phyloP scores from a whole-genome alignment of 2,797 vertebrate genomes.

The Myotis planiceps region DNA sequence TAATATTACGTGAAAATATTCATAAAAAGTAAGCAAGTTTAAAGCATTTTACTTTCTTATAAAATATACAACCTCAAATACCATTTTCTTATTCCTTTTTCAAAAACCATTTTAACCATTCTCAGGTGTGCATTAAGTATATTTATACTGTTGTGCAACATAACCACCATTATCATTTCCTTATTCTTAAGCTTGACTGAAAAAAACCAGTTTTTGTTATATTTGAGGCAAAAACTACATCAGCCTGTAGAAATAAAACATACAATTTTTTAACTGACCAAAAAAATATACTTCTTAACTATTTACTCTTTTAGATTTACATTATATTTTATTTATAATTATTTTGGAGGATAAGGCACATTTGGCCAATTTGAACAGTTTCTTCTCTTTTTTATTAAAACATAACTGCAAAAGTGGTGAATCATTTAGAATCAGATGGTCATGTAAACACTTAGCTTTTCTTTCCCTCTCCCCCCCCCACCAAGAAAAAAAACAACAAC shows the following conservation, averaged over 20 bases:
- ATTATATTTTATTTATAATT: not conserved
- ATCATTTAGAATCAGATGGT: not conserved
- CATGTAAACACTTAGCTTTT: not conserved
- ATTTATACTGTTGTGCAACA: not conserved
- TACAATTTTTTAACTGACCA: not conserved
- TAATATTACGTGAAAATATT: not conserved
- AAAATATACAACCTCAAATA: not conserved
- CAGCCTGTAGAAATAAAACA: not conserved
- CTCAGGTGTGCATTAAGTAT: not conserved
- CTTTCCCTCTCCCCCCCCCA: rapidly evolving
- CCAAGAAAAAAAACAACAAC: not conserved
- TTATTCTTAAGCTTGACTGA: not conserved
- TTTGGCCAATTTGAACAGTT: conserved; percentile 16
- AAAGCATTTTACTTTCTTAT: not conserved
- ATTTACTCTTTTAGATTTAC: not conserved
- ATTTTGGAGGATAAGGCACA: not conserved
- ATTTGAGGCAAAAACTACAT: not conserved
- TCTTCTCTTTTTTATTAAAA: conserved; percentile 35
- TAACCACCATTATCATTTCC: not conserved
- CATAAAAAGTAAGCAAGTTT: not conserved
- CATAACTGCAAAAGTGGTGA: not conserved
- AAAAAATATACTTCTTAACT: not conserved
- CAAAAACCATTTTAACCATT: not conserved
- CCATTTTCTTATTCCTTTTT: not conserved
- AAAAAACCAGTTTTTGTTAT: conserved; percentile 14